Conservation (phyloP, 1,140 invertebrate genomes). For the Melanaphis sacchari region DNA sequence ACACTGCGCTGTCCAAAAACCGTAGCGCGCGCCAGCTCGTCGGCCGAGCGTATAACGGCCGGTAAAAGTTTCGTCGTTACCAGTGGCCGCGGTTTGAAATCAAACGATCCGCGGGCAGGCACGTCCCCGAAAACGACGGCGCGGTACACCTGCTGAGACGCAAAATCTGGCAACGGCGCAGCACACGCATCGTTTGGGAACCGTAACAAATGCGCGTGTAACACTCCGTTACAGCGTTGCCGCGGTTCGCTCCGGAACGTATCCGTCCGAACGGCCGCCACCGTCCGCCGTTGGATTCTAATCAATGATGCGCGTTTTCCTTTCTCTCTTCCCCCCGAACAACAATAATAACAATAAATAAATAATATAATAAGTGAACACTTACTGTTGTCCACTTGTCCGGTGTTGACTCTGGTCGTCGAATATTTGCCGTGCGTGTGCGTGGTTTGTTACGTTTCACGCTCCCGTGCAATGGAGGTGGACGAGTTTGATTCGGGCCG, state of each 20-base stretch:
- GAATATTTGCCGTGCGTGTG: neutral
- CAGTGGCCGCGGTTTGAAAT: neutral
- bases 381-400: neutral
- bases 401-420: too few relatives aligned
- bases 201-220: conserved; percentile 36
- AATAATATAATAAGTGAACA: neutral
- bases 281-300: conserved; percentile 49
- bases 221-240: conserved; percentile 39
- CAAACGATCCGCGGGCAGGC: neutral
- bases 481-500: conserved; percentile 83
- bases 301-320: conserved; percentile 49
- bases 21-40: neutral
- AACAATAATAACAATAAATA: conserved; percentile 39
- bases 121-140: neutral
- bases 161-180: conserved; percentile 32
- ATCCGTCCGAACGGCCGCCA: neutral
- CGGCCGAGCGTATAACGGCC: neutral
- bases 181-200: neutral
- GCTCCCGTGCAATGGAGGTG: conserved; percentile 71
- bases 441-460: neutral
- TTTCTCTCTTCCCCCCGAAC: conserved; percentile 29
- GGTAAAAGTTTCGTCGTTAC: neutral
- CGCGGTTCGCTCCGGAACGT: conserved; percentile 10
- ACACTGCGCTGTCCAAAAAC: neutral
- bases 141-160: neutral